Evolutionary conservation across 2,888 invertebrate species (phyloP), one percentile per base, ranked within the genome.

Genomic region (Cerastis rubricosa): DNA sequence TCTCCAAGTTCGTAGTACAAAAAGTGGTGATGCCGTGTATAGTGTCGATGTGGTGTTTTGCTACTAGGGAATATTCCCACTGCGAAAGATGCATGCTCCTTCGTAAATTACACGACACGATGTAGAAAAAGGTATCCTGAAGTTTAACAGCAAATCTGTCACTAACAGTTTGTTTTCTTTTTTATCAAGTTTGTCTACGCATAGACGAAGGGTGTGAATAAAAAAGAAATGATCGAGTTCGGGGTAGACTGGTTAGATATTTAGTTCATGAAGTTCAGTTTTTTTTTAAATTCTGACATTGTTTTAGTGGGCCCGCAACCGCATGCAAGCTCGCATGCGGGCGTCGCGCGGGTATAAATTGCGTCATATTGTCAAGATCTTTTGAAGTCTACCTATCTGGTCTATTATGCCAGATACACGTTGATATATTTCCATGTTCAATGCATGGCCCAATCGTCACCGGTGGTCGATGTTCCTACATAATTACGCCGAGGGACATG

Each of bases 381-480:
- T 14, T 6, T 35, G 43, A 76, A 45, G 4, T 22, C 40, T 19
- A 25, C 14, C 54, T 35, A n/a, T 35, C 3, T 12, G 17, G 25
- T 74, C 5, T 47, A n/a, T 9, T 19, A 64, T 17, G 29, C 9
- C 17, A 68, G 2, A n/a, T 2, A 51, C 22, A 29, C 19, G 5
- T 12, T 59, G 9, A 14, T 43, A 54, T 17, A 65, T 51, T 82
- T 17, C 14, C 47, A 71, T 59, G 59, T 29, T 68, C 12, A 35
- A 40, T 59, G 64, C 25, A 29, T 77, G 49, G 12, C 57, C 45
- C 29, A 64, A 76, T 59, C 61, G n/a, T 54, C 80, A 64, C 69
- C 43, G 84, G 84, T 80, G 85, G 85, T 84, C 71, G 57, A 66
- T 47, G 74, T 29, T 25, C 40, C 14, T 35, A 40, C 54, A 45